Evolutionary conservation across 2,113 vertebrate species (phyloP).

Genomic region (Tetraodon nigroviridis): DNA sequence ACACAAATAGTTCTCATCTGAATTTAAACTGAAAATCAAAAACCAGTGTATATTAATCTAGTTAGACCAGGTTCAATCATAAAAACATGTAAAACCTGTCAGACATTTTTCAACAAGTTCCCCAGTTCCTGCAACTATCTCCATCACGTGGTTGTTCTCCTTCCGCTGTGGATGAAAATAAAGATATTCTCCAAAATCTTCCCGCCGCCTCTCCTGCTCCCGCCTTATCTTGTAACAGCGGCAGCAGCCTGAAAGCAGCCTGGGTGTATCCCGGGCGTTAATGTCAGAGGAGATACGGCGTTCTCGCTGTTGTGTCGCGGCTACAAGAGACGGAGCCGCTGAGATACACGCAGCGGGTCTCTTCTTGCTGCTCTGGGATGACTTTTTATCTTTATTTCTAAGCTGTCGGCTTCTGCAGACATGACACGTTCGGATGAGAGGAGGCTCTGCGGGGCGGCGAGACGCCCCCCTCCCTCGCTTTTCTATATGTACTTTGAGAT

Average conservation of each 20-base stretch:
- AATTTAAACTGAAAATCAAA: too few species aligned
- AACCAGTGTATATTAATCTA: too few species aligned
- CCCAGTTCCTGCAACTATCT: conserved; percentile 29
- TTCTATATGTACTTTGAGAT: conserved; percentile 63
- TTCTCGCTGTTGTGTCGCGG: conserved; percentile 44
- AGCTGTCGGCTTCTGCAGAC: conserved; percentile 63
- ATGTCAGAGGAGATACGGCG: conserved; percentile 54
- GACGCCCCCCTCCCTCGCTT: conserved; percentile 21
- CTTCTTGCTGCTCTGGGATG: conserved; percentile 56
- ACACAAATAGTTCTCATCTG: too few species aligned
- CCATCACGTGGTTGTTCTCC: neutral
- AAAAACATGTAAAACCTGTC: too few species aligned
- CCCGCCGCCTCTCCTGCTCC: conserved; percentile 23
- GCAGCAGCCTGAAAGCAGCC: conserved; percentile 45
- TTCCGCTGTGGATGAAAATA: conserved; percentile 11
- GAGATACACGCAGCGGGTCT: conserved; percentile 49
- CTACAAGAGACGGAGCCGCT: conserved; percentile 43
- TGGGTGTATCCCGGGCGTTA: conserved; percentile 60
- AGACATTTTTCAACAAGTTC: too few species aligned
- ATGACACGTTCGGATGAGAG: conserved; percentile 58
- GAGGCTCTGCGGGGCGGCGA: conserved; percentile 42
- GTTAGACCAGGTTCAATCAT: too few species aligned
- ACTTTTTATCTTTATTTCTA: conserved; percentile 47
- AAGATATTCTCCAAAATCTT: conserved; percentile 12
- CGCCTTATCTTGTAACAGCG: conserved; percentile 44